A percentile compares a stretch with the other conserved stretches of the same genome.
phyloP scores from a whole-genome alignment of 2,113 vertebrate genomes.

The Hiodon tergisus region DNA sequence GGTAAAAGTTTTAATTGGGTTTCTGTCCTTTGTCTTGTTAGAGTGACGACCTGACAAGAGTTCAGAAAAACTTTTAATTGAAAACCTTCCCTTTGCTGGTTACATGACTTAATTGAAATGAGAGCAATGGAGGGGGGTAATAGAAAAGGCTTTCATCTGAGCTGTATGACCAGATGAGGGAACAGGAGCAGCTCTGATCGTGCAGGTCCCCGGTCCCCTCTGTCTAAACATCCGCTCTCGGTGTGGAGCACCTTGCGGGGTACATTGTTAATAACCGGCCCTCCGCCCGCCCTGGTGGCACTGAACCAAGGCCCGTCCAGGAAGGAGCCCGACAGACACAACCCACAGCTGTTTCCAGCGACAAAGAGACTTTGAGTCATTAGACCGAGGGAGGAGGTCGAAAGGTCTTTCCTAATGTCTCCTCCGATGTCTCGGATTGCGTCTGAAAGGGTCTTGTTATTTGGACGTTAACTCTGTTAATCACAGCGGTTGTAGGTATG shows the following conservation, averaged over 20 bases:
- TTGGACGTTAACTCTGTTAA: neutral
- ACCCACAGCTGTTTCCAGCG: conserved; percentile 54
- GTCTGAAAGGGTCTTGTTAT: conserved; percentile 15
- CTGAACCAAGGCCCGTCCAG: conserved; percentile 57
- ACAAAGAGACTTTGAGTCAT: conserved; percentile 46
- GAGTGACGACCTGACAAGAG: conserved; percentile 36
- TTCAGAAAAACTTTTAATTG: conserved; percentile 50
- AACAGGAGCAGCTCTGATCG: too few relatives aligned
- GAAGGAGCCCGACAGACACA: conserved; percentile 44
- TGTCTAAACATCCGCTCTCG: neutral
- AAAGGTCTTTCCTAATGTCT: conserved; percentile 25
- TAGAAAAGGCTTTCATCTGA: neutral
- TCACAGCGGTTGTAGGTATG: neutral
- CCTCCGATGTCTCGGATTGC: conserved; percentile 29
- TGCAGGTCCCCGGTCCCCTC: neutral
- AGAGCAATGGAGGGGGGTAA: too few relatives aligned
- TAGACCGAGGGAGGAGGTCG: conserved; percentile 34
- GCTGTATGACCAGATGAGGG: conserved; percentile 34
- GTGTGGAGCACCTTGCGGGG: conserved; percentile 37
- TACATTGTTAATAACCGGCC: conserved; percentile 56
- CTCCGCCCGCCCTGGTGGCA: conserved; percentile 49
- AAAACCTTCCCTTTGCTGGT: conserved; percentile 27
- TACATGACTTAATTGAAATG: neutral
- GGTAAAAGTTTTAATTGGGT: conserved; percentile 37
- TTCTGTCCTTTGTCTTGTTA: conserved; percentile 27